Evolutionary conservation across 2,113 vertebrate genomes (phyloP).

Genomic region (Caloenas nicobarica): DNA sequence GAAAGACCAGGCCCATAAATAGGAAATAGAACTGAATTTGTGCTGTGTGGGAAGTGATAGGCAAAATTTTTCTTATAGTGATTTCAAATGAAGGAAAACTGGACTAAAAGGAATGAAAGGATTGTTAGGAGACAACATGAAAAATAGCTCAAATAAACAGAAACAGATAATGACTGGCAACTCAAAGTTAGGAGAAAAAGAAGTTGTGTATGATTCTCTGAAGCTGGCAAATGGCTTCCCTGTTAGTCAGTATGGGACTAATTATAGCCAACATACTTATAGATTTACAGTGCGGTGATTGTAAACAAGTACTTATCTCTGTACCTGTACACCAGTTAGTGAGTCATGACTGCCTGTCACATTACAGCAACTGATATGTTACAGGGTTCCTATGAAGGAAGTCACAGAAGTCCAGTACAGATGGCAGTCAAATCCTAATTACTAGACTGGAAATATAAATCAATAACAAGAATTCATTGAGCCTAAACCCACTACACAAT

Average conservation of each 20-base stretch:
- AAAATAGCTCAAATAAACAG: not conserved
- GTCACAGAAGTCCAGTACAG: not conserved
- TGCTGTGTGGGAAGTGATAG: not conserved
- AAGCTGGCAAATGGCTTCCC: not conserved
- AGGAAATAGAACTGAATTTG: not conserved
- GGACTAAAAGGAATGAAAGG: not conserved
- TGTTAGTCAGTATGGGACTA: not conserved
- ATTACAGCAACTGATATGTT: not conserved
- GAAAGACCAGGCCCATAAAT: not conserved
- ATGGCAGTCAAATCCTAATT: not conserved
- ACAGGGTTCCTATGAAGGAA: not conserved
- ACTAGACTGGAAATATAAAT: not conserved
- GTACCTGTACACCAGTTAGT: not conserved
- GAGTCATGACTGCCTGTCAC: not conserved
- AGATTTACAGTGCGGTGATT: not conserved
- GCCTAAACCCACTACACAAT: not conserved
- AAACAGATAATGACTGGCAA: not conserved
- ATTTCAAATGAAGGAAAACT: not conserved
- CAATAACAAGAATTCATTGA: not conserved
- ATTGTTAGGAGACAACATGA: not conserved
- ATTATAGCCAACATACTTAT: not conserved
- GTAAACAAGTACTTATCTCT: conserved; percentile 9
- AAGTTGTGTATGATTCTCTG: not conserved
- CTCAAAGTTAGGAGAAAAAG: not conserved
- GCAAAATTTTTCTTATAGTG: not conserved